Evolutionary conservation across 1,140 invertebrate species (phyloP).

Genomic region (Myzus persicae): DNA sequence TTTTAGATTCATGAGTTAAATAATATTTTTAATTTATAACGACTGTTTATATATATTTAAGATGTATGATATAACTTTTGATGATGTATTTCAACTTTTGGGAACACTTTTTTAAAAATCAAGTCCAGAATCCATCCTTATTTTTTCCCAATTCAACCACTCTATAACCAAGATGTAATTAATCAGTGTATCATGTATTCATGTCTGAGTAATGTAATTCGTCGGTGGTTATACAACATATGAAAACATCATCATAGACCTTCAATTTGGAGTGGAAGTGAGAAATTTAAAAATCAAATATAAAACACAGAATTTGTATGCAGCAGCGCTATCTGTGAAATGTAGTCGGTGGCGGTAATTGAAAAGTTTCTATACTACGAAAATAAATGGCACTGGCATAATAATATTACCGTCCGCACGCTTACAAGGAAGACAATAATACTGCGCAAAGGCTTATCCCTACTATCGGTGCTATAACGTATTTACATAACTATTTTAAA

Average conservation of each 20-base stretch:
- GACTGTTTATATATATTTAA: too few species aligned
- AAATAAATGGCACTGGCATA: neutral
- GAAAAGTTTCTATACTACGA: neutral
- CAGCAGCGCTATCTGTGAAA: neutral
- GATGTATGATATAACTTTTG: too few species aligned
- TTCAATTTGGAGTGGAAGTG: neutral
- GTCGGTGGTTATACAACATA: neutral
- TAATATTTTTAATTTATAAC: too few species aligned
- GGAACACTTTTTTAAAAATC: neutral
- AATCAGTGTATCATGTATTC: neutral
- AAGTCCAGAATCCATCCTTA: neutral
- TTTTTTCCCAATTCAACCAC: neutral
- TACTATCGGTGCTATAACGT: neutral
- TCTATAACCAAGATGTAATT: neutral
- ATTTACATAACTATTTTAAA: conserved; percentile 11
- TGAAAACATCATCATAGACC: neutral
- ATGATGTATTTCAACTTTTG: too few species aligned
- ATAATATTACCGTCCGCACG: neutral
- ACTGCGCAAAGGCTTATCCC: too few species aligned
- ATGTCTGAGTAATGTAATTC: neutral
- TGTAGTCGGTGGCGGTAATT: neutral
- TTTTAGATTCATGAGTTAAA: too few species aligned
- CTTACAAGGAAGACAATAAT: neutral
- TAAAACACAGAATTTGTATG: neutral
- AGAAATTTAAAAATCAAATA: neutral